A percentile compares a stretch with the other conserved stretches of the same genome.
Conservation (phyloP, 2,797 vertebrate genomes). For the Acomys russatus region DNA sequence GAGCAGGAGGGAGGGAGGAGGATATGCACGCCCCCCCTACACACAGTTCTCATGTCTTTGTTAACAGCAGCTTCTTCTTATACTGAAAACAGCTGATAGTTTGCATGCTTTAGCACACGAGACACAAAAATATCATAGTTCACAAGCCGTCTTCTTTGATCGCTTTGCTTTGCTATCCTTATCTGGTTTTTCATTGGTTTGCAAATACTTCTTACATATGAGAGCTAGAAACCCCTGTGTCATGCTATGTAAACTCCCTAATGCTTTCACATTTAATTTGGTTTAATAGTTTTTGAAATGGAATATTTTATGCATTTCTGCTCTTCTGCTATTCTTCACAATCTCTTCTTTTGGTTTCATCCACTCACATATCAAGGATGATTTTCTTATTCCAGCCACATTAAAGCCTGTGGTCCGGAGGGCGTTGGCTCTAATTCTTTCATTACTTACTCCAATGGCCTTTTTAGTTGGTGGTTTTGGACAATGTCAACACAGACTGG, state of each 20-base stretch:
- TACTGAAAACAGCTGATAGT: background rate
- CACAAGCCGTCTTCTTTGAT: slow-evolving; percentile 4
- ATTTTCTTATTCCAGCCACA: slow-evolving; percentile 2
- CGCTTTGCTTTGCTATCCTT: background rate
- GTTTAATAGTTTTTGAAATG: background rate
- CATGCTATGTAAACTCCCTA: background rate
- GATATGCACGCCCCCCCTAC: background rate
- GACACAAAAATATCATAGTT: background rate
- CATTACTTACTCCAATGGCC: background rate
- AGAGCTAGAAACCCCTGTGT: background rate
- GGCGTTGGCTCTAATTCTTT: background rate
- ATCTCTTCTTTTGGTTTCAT: background rate
- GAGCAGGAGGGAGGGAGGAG: background rate
- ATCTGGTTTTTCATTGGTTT: background rate
- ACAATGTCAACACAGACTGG: background rate
- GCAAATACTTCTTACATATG: background rate
- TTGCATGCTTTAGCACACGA: background rate
- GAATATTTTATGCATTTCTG: background rate
- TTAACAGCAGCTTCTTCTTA: background rate
- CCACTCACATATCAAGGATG: background rate
- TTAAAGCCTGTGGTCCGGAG: background rate
- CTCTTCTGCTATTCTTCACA: background rate
- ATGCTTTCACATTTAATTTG: slow-evolving; percentile 4
- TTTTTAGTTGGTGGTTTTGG: background rate
- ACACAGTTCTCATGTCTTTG: background rate